Evolutionary conservation across 1,140 invertebrate genomes (phyloP).

Genomic region (Piezodorus guildinii): DNA sequence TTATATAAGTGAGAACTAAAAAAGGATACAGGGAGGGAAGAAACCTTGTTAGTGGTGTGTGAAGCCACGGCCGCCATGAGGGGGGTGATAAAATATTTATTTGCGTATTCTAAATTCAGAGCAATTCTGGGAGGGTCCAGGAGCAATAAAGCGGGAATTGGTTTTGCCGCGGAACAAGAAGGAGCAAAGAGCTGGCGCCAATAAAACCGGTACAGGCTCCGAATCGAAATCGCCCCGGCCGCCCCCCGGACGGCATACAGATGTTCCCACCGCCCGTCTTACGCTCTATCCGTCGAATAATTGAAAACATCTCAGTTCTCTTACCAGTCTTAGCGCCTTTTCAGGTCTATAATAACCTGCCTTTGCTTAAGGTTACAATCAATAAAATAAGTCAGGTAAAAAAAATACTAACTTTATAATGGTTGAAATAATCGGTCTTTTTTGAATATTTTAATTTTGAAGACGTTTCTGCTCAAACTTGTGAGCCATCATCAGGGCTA

Average conservation of each 20-base stretch:
- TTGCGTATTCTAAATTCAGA: conserved; percentile 15
- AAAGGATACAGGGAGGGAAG: no score
- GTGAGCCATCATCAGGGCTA: no score
- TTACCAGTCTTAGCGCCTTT: no score
- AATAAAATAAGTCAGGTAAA: no score
- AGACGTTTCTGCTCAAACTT: no score
- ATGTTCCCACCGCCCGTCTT: background rate
- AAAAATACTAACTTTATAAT: no score
- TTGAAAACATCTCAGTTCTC: background rate
- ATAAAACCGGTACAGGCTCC: background rate
- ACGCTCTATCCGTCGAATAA: background rate
- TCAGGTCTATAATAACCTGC: no score
- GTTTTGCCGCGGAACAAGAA: background rate
- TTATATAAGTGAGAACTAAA: no score
- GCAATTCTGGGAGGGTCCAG: conserved; percentile 5
- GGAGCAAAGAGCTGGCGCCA: background rate
- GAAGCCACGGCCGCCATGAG: background rate
- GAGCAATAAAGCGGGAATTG: conserved; percentile 10
- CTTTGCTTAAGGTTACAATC: no score
- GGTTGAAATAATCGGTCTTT: no score
- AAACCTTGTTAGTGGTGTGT: no score
- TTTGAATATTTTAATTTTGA: no score
- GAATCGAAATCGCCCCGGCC: background rate
- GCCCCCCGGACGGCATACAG: background rate
- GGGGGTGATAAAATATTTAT: conserved; percentile 6